Evolutionary conservation across 2,797 vertebrate species (phyloP), one percentile per base, ranked within the genome.

Genomic region (Pteronotus mesoamericanus): DNA sequence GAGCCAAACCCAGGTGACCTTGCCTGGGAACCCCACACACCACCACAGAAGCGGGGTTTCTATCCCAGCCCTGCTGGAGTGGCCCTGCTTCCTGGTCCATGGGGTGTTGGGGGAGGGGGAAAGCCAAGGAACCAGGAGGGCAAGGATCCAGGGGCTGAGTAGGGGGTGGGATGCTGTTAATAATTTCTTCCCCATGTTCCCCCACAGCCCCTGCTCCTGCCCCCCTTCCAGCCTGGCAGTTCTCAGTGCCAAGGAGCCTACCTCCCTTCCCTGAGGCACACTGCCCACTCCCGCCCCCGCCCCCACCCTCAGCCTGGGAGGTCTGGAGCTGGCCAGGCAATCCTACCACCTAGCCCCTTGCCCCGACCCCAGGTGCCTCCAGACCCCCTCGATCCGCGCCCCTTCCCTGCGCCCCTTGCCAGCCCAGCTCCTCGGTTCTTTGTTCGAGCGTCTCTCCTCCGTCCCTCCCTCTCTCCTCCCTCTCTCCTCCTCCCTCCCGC

Each of bases 401-500:
- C 96, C 92, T 95, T 97, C 88, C 71, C 91, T 95, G 95, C 91
- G 96, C 96, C 95, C 96, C 95, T 97, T 90, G 91, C 96, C 97
- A 97, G 94, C 97, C 95, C 94, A 92, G 95, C 97, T 94, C 96
- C 92, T 96, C 94, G 90, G 91, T 98, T 97, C 97, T 98, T 97
- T 97, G 97, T 97, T 97, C 86, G 39, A 96, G 96, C 97, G 96
- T 80, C 97, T 97, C 92, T 97, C 97, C 94, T 97, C 97, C 1
- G 96, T 97, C 97, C 96, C 96, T 98, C 97, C 97, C 97, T 98
- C 97, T 98, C 97, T 98, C 96, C 97, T 96, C 97, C 97, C 96
- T 97, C 93, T 96, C 98, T 97, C 97, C 96, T 97, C 91, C 96
- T 98, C 97, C 97, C 89, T 84, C 90, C 91, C 89, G 83, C 94